Evolutionary conservation across 2,113 vertebrate genomes (phyloP).

Genomic region (Daboia siamensis): DNA sequence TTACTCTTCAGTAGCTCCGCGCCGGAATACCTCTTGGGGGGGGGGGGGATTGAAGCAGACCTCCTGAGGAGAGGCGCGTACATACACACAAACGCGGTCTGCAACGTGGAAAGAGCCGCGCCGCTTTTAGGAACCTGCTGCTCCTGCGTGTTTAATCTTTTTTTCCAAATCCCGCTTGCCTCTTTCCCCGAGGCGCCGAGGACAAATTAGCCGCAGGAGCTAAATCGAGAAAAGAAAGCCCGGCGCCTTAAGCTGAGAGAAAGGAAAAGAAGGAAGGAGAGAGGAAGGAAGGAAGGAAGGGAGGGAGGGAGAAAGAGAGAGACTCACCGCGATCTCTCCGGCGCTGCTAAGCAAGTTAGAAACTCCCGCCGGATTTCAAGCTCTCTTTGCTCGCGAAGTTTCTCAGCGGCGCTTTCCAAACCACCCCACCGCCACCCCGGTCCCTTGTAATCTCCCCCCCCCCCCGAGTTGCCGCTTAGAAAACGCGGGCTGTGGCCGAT

Average conservation of each 20-base stretch:
- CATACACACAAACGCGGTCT: too few relatives aligned
- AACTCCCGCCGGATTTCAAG: slow-evolving; percentile 19
- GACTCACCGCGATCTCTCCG: background rate
- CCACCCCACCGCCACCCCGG: too few relatives aligned
- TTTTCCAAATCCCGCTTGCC: background rate
- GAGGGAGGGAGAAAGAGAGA: background rate
- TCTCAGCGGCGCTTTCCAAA: background rate
- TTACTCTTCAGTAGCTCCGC: background rate
- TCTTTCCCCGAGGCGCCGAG: background rate
- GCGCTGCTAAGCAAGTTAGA: background rate
- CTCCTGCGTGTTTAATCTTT: background rate
- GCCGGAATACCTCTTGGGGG: background rate
- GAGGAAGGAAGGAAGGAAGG: background rate
- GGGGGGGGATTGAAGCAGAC: background rate
- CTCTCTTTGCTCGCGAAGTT: background rate
- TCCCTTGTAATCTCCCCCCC: background rate
- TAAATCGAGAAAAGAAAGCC: too few relatives aligned
- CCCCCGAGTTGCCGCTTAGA: background rate
- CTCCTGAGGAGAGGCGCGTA: background rate
- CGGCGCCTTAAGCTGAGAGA: background rate
- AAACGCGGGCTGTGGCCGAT: background rate
- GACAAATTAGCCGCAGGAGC: background rate
- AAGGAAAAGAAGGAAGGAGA: background rate
- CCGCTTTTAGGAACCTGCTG: background rate
- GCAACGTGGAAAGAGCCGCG: background rate